These are phyloP conservation scores for Halcyon malimbica DNA, from an alignment of 2,113 vertebrate genomes.

Conservation along the genomic window DNA sequence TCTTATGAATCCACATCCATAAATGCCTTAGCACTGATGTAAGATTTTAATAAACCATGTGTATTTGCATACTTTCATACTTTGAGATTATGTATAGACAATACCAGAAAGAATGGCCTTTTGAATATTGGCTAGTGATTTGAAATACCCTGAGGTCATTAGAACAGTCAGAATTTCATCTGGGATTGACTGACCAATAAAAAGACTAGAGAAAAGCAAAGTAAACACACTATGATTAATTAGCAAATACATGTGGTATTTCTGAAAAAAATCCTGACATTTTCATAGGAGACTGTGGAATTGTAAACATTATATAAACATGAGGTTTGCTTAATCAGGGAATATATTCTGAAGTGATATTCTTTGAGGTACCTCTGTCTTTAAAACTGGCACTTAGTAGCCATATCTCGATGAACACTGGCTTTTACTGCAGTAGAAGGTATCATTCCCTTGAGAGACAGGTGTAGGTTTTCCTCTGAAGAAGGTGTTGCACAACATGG, in stretches of 20 bases:
- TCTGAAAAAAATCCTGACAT: slow-evolving; percentile 26
- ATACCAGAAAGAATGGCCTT: neutral
- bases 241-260: slow-evolving; percentile 28
- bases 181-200: slow-evolving; percentile 20
- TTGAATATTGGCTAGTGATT: slow-evolving; percentile 61
- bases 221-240: slow-evolving; percentile 42
- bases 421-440: neutral
- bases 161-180: slow-evolving; percentile 20
- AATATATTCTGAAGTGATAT: neutral
- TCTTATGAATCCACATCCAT: neutral
- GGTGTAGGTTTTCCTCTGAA: neutral
- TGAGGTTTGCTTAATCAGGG: neutral
- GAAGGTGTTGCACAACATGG: neutral
- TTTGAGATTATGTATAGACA: neutral
- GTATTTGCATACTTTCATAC: slow-evolving; percentile 29
- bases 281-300: slow-evolving; percentile 4
- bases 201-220: slow-evolving; percentile 20
- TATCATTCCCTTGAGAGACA: neutral
- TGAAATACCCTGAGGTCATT: slow-evolving; percentile 63
- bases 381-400: neutral
- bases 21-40: neutral
- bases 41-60: slow-evolving; percentile 19
- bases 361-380: neutral
- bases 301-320: neutral
- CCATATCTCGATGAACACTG: neutral